Evolutionary conservation across 23 tunicate species (phyloP).

Genomic region (Diplosoma virens): DNA sequence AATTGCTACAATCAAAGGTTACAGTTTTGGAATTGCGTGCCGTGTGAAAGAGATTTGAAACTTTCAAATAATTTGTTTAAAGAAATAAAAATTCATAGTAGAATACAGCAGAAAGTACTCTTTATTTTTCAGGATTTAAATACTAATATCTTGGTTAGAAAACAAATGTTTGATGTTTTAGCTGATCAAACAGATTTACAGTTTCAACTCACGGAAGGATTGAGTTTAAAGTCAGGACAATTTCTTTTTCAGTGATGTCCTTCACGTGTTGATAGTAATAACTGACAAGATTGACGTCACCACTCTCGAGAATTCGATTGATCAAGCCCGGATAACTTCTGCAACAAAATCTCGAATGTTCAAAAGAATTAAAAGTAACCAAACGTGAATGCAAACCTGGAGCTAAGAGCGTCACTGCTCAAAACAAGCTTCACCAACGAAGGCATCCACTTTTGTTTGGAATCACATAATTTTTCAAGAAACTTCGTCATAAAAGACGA

Average conservation of each 20-base stretch:
- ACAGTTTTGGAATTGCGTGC: no score
- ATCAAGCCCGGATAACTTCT: not conserved
- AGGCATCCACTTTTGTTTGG: not conserved
- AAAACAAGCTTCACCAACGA: not conserved
- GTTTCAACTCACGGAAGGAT: slow-evolving; percentile 11
- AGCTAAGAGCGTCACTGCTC: not conserved
- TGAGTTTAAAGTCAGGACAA: not conserved
- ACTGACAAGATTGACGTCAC: not conserved
- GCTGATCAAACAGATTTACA: no score
- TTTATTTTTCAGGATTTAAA: no score
- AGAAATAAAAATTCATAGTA: no score
- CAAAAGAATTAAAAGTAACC: not conserved
- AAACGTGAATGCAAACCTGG: not conserved
- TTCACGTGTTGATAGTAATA: not conserved
- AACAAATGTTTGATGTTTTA: no score
- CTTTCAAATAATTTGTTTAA: no score
- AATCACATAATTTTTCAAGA: not conserved
- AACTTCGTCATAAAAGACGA: not conserved
- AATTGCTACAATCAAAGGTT: no score
- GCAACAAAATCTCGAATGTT: not conserved
- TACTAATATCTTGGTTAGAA: no score
- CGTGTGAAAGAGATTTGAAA: no score
- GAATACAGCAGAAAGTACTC: no score
- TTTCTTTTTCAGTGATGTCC: not conserved
- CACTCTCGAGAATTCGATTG: not conserved